A percentile compares a stretch with the other conserved stretches of the same genome.
Evolutionary conservation across 2,888 invertebrate species (phyloP).

Genomic region (Meteorus colon): DNA sequence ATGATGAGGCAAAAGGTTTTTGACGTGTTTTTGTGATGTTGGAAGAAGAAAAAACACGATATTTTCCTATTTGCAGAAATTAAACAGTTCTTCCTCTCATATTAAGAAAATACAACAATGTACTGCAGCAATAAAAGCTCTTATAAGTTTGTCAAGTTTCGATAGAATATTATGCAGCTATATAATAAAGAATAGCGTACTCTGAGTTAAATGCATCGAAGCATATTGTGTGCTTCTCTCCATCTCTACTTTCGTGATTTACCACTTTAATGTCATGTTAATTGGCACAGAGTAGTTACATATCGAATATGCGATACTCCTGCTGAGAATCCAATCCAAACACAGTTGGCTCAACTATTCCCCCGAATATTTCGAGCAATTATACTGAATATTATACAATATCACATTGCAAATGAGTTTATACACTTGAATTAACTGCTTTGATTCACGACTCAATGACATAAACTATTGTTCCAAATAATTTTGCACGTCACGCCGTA

Average conservation of each 20-base stretch:
- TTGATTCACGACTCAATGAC: neutral
- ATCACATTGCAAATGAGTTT: neutral
- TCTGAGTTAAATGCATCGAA: neutral
- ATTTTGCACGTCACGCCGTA: neutral
- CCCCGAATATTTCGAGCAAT: neutral
- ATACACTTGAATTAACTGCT: neutral
- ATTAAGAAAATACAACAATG: neutral
- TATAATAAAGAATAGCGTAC: neutral
- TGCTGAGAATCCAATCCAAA: neutral
- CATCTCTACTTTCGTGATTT: neutral
- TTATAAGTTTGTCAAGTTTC: neutral
- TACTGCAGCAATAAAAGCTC: neutral
- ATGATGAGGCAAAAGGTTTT: conserved; percentile 20
- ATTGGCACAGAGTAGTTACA: neutral
- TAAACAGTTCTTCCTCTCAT: neutral
- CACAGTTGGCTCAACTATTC: neutral
- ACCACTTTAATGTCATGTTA: neutral
- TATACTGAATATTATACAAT: neutral
- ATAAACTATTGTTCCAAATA: neutral
- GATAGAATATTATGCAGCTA: neutral
- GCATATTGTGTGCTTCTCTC: neutral
- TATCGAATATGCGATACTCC: neutral
- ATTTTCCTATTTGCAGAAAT: neutral
- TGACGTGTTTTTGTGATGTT: neutral
- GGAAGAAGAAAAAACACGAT: neutral